Base-by-base conservation (phyloP, 2,113 vertebrate species). In the Sorex araneus region DNA sequence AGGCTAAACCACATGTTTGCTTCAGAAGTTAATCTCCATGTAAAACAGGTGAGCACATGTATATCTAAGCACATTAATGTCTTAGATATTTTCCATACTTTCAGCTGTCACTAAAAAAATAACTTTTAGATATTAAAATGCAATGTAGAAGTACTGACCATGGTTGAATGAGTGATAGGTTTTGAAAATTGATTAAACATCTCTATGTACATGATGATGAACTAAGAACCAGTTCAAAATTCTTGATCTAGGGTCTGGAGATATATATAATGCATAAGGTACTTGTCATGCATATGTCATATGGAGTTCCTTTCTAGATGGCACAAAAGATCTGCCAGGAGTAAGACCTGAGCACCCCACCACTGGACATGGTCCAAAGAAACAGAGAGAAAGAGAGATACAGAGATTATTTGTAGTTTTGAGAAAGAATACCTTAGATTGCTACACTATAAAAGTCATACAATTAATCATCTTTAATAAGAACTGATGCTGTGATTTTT, bases 401-500 rank as follows among this genome's bases (percentile, higher is more conserved):
- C 15, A 60, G 57, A 60, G 21, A 60, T 50, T 50, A 50, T 60
- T 21, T 60, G 18, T 50, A 47, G 12, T 82, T 85, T 85, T 64
- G 27, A 78, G 74, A 57, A 91, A 32, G 2, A 18, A n/a, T 36
- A 30, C n/a, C 36, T 75, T 89, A 71, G 90, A 95, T 93, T 66
- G 85, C 3, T 76, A 10, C 67, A 10, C n/a, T 86, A 25, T 21
- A 70, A 66, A 79, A 91, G 57, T 23, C 57, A 21, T 60, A 2
- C 34, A 28, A 23, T 75, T 79, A 70, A 82, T 64, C 1, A 76
- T 66, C 74, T 57, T 13, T 64, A 23, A 88, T 23, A 54, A 57
- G 40, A 88, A 80, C 71, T 84, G 12, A 0, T 57, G 32, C 15
- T 93, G 8, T 43, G 32, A 84, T 10, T 82, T 74, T 10, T 8